These are phyloP conservation scores for Carassius gibelio DNA, from an alignment of 2,113 vertebrate genomes.

Conservation along the genomic window DNA sequence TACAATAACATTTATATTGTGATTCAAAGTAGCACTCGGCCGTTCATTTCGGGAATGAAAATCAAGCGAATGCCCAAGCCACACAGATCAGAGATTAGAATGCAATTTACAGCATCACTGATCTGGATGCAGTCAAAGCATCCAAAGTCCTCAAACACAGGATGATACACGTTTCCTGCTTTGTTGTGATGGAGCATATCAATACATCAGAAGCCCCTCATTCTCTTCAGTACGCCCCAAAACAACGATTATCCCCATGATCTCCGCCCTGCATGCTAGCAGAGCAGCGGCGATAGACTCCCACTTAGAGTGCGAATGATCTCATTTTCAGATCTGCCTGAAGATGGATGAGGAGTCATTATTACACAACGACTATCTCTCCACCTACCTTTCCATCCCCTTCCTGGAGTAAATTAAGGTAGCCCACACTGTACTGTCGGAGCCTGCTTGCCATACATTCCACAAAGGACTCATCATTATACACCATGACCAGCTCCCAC, in stretches of 20 bases:
- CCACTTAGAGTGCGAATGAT: conserved; percentile 46
- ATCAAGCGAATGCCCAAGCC: conserved; percentile 37
- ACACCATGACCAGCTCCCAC: conserved; percentile 22
- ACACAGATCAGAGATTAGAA: conserved; percentile 47
- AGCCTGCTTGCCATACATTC: conserved; percentile 12
- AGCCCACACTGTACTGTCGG: conserved; percentile 6
- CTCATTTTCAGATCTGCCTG: conserved; percentile 42
- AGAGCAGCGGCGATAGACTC: conserved; percentile 33
- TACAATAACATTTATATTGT: conserved; percentile 23
- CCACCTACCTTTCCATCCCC: conserved; percentile 29
- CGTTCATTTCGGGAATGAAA: conserved; percentile 23
- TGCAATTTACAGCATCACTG: conserved; percentile 48
- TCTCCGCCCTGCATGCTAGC: not conserved
- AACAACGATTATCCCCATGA: conserved; percentile 45
- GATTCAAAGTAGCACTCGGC: conserved; percentile 33
- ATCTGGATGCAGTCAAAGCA: conserved; percentile 46
- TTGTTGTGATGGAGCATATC: conserved; percentile 35
- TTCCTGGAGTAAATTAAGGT: conserved; percentile 44
- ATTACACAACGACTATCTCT: conserved; percentile 40
- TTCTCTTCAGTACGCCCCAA: not conserved
- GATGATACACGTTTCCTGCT: conserved; percentile 8
- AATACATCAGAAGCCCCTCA: conserved; percentile 25
- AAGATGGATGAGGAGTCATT: conserved; percentile 54
- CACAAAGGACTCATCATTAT: conserved; percentile 31
- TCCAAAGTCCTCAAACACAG: conserved; percentile 15